phyloP scores from a whole-genome alignment of 2,113 vertebrate species.

The Clarias macrocephalus region DNA sequence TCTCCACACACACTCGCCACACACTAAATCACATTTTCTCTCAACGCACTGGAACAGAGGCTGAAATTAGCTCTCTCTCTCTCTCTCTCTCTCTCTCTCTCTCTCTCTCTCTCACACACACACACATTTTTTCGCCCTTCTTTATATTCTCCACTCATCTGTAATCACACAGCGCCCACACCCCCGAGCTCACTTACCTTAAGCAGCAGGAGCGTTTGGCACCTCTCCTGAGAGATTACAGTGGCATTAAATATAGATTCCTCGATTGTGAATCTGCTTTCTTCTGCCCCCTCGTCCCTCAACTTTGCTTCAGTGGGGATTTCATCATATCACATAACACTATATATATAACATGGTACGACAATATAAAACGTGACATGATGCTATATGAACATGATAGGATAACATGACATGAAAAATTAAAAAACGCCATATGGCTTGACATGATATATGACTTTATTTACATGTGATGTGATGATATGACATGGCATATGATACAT shows the following conservation, averaged over 20 bases:
- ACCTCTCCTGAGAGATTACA: constrained; percentile 27
- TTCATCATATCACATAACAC: background rate
- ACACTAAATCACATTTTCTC: constrained; percentile 35
- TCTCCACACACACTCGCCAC: background rate
- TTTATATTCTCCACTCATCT: constrained; percentile 34
- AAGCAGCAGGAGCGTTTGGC: constrained; percentile 15
- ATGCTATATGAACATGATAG: background rate
- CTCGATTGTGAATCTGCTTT: constrained; percentile 10
- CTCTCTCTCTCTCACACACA: constrained; percentile 6
- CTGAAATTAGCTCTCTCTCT: constrained; percentile 39
- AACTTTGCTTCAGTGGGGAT: background rate
- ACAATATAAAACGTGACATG: too few species aligned
- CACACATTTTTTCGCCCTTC: background rate
- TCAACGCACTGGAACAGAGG: constrained; percentile 36
- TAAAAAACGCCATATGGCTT: background rate
- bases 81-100: background rate
- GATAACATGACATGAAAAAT: background rate
- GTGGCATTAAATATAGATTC: constrained; percentile 34
- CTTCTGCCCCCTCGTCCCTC: background rate
- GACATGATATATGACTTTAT: background rate
- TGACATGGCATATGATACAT: background rate
- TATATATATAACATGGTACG: background rate
- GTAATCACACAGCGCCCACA: constrained; percentile 37
- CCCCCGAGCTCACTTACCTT: constrained; percentile 34
- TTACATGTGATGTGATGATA: background rate